Evolutionary conservation across 2,888 invertebrate species (phyloP), one percentile per base, ranked within the genome.

Genomic region (Aricia artaxerxes): DNA sequence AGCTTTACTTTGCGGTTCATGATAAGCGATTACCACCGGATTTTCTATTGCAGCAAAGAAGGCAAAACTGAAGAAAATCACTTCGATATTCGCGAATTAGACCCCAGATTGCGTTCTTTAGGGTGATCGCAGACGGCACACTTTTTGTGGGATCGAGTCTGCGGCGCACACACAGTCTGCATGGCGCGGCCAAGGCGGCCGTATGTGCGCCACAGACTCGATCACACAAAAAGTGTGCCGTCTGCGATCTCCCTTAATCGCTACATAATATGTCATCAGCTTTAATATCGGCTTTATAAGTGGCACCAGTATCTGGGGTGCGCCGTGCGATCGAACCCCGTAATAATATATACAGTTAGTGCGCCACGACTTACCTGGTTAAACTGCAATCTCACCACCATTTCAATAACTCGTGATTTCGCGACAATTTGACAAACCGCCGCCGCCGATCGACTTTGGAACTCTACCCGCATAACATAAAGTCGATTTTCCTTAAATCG

Each of bases 381-480:
- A 85, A 87, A 87, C 85, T 86, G 87, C 87, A 86, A 88, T 87
- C 83, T 84, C 84, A 87, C 84, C 84, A 86, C 86, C 85, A 88
- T 88, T 90, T 88, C 85, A 87, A 88, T 87, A 89, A 88, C 86
- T 90, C 88, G 88, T 89, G 90, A 89, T 88, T 85, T 83, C 80
- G 82, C 83, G 81, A 85, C 81, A 81, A 83, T 85, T 84, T 83
- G 83, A 85, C 83, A 85, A 81, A 84, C 77, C 13, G 7, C 5
- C 38, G 7, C 16, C 13, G 1, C 83, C 81, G 75, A 79, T 82
- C 79, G 40, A 80, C 77, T 75, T 79, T 13, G 24, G 24, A 77
- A 79, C 80, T 78, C 57, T 80, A 80, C 11, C 0, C 13, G 13
- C 13, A 4, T 13, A 4, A 13, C 1, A 69, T 38, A 69, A 16